Evolutionary conservation across 2,888 invertebrate genomes (phyloP).

Genomic region (Pseudococcus jackbeardsleyi): DNA sequence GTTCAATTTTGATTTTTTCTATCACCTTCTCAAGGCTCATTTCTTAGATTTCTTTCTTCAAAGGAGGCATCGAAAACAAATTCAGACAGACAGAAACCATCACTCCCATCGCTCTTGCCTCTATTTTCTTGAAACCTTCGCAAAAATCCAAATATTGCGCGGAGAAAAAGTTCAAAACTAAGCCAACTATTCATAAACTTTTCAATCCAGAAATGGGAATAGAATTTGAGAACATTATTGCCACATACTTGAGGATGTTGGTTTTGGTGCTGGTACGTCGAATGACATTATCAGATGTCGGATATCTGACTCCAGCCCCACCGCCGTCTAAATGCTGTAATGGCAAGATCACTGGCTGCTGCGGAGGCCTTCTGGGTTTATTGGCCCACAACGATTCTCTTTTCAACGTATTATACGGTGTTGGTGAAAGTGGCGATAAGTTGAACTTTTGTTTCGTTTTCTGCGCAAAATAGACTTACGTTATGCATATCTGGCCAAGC

Average conservation of each 20-base stretch:
- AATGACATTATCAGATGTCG: conserved; percentile 55
- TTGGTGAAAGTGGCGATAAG: neutral
- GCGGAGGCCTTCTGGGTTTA: conserved; percentile 2
- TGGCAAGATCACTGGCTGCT: conserved; percentile 27
- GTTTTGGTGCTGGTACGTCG: conserved; percentile 49
- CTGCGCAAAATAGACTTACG: neutral
- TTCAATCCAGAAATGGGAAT: too few species aligned
- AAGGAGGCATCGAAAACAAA: neutral
- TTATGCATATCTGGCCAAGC: neutral
- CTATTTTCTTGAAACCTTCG: too few species aligned
- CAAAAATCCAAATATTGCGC: too few species aligned
- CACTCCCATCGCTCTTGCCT: too few species aligned
- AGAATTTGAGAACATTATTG: too few species aligned
- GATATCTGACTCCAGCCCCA: neutral
- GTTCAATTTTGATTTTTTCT: too few species aligned
- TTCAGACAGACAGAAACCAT: neutral
- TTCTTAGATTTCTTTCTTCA: neutral
- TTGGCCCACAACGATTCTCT: conserved; percentile 25
- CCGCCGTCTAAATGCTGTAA: conserved; percentile 44
- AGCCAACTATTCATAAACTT: too few species aligned
- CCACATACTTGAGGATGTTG: conserved; percentile 42
- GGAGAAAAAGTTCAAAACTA: too few species aligned
- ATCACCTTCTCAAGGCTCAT: too few species aligned
- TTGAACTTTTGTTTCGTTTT: conserved; percentile 56
- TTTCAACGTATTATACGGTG: neutral